Conservation (phyloP, 2,797 vertebrate genomes). For the Manis javanica region DNA sequence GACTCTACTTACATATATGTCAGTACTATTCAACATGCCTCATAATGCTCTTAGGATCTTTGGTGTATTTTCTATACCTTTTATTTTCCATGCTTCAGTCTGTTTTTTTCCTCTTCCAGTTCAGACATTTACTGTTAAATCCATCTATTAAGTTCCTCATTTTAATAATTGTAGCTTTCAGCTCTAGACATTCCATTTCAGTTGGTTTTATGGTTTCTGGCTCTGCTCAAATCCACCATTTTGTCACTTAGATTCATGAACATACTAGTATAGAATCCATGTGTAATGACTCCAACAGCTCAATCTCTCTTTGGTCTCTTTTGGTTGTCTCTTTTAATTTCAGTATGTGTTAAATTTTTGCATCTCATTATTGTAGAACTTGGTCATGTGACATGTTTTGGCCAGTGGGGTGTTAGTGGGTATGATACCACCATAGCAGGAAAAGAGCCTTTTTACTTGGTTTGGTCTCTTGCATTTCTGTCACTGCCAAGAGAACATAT, state of each 20-base stretch:
- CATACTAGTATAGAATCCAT: neutral
- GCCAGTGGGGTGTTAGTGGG: neutral
- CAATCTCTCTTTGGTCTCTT: neutral
- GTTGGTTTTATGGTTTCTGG: neutral
- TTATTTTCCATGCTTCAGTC: neutral
- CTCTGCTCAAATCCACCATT: neutral
- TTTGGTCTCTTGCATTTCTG: neutral
- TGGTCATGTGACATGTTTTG: neutral
- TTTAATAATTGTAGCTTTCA: neutral
- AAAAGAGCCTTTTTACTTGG: neutral
- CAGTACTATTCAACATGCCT: neutral
- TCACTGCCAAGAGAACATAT: neutral
- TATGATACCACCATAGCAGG: neutral
- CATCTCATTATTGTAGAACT: neutral
- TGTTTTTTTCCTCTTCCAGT: neutral
- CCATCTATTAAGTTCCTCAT: neutral
- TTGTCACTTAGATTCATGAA: neutral
- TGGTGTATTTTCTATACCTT: neutral
- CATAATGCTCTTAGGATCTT: neutral
- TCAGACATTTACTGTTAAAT: neutral
- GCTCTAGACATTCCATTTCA: neutral
- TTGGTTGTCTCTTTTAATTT: neutral
- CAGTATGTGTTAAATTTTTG: neutral
- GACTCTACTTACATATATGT: neutral
- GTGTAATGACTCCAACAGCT: neutral